phyloP scores from a whole-genome alignment of 2,797 vertebrate genomes.

The Chaetodon trifasciatus region DNA sequence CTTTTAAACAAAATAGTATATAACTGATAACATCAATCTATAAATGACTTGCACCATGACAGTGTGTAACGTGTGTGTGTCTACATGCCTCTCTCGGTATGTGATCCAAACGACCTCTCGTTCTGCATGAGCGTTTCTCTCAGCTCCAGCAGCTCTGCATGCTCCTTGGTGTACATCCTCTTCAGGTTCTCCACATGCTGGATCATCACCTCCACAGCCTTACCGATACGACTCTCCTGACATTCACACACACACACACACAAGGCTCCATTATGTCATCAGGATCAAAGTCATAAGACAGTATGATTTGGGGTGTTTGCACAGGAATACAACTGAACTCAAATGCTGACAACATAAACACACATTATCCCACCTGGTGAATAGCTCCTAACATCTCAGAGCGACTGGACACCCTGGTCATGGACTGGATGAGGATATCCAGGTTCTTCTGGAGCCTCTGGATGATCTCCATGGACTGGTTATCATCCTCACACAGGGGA shows the following conservation, averaged over 20 bases:
- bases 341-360: background rate
- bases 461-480: constrained; percentile 93
- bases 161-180: constrained; percentile 95
- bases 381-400: constrained; percentile 98
- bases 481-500: constrained; percentile 94
- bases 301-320: background rate
- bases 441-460: constrained; percentile 94
- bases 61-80: background rate
- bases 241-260: constrained; percentile 7
- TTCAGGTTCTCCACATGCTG: constrained; percentile 98
- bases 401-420: constrained; percentile 92
- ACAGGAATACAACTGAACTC: background rate
- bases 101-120: constrained; percentile 87
- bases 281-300: background rate
- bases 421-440: constrained; percentile 91
- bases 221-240: constrained; percentile 94
- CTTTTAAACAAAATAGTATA: background rate
- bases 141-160: constrained; percentile 93
- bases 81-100: constrained; percentile 79
- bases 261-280: background rate
- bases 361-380: constrained; percentile 89
- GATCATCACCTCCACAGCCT: constrained; percentile 98
- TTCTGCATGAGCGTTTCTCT: constrained; percentile 90
- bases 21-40: no score
- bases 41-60: no score